A percentile compares a stretch with the other conserved stretches of the same genome.
Conservation (phyloP, 1,140 invertebrate species). For the Drosophila saltans region DNA sequence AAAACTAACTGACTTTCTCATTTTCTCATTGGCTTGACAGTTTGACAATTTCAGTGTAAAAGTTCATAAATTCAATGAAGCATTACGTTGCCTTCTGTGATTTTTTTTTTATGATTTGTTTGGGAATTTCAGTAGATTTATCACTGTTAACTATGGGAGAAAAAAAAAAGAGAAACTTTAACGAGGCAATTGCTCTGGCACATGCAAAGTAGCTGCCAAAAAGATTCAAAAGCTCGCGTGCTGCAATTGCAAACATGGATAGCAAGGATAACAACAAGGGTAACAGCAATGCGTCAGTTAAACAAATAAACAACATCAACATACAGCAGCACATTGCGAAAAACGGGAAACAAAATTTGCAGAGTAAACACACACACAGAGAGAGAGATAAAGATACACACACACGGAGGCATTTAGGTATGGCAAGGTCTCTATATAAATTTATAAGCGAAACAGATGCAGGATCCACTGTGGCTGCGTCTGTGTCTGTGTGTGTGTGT, state of each 20-base stretch:
- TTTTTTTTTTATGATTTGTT: slow-evolving; percentile 7
- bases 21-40: no score
- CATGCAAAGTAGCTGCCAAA: slow-evolving; percentile 50
- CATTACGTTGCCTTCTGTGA: neutral
- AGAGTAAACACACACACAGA: slow-evolving; percentile 45
- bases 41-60: slow-evolving; percentile 2
- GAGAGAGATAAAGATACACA: neutral
- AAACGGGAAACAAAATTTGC: slow-evolving; percentile 69
- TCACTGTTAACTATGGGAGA: neutral
- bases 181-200: slow-evolving; percentile 27
- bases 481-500: slow-evolving; percentile 18
- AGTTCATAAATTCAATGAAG: neutral
- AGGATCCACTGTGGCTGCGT: slow-evolving; percentile 18
- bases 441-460: slow-evolving; percentile 77
- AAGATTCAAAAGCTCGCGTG: slow-evolving; percentile 56
- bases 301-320: slow-evolving; percentile 73
- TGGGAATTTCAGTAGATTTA: slow-evolving; percentile 11
- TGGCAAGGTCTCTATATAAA: slow-evolving; percentile 70
- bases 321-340: slow-evolving; percentile 25
- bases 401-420: neutral
- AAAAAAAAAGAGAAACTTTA: slow-evolving; percentile 16
- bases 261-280: slow-evolving; percentile 24
- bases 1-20: no score
- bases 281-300: slow-evolving; percentile 63
- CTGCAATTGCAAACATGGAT: slow-evolving; percentile 26